These are phyloP conservation scores for Anoplophora glabripennis DNA, from an alignment of 1,140 invertebrate species.

Conservation along the genomic window DNA sequence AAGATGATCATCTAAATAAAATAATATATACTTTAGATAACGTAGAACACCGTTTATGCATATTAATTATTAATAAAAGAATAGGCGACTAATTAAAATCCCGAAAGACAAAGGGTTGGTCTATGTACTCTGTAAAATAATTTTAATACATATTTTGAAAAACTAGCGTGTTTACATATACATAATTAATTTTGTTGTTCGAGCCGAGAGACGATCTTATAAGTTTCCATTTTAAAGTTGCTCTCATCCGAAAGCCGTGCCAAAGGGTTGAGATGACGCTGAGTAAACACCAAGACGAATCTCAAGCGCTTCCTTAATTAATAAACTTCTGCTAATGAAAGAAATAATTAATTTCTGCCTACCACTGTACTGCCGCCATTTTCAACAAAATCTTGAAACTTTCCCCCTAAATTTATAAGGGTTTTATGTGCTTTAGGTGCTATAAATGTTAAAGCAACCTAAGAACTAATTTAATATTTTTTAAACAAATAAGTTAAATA, in stretches of 20 bases:
- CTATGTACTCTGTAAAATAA: no score
- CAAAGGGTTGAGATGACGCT: constrained; percentile 48
- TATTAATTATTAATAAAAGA: no score
- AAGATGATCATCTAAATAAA: no score
- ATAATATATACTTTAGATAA: no score
- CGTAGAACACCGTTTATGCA: no score
- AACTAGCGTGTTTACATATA: constrained; percentile 30
- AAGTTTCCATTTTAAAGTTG: constrained; percentile 48
- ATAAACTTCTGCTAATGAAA: constrained; percentile 50
- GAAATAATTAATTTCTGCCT: constrained; percentile 50
- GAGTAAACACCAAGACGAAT: constrained; percentile 46
- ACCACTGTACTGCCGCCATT: constrained; percentile 36
- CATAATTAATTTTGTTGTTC: constrained; percentile 48
- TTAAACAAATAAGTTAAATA: no score
- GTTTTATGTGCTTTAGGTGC: background rate
- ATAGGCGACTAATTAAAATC: no score
- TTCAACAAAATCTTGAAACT: constrained; percentile 33
- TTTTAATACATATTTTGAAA: constrained; percentile 31
- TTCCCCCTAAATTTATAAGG: background rate
- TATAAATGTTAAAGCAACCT: constrained; percentile 2
- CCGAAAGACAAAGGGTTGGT: no score
- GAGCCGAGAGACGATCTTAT: constrained; percentile 31
- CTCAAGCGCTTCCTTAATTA: constrained; percentile 48
- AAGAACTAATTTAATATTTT: background rate
- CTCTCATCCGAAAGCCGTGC: constrained; percentile 37